Evolutionary conservation across 1,140 invertebrate species (phyloP).

Genomic region (Idris sp.): DNA sequence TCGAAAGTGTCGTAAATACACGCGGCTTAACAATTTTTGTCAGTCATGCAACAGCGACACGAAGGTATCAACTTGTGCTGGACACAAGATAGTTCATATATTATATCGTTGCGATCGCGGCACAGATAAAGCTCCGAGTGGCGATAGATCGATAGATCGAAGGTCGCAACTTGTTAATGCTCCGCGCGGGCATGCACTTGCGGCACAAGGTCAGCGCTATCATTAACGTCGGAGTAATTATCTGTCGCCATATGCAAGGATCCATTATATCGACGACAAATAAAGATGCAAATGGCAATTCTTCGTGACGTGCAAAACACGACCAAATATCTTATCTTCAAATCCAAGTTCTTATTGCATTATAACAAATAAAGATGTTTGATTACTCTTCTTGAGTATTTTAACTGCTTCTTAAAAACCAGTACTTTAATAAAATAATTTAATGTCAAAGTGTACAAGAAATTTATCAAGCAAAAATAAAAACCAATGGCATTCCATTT

Average conservation of each 20-base stretch:
- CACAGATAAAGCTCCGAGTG: slow-evolving; percentile 41
- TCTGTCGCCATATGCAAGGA: slow-evolving; percentile 49
- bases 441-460: too few species aligned
- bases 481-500: too few species aligned
- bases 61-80: slow-evolving; percentile 28
- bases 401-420: too few species aligned
- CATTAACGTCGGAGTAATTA: slow-evolving; percentile 62
- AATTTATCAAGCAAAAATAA: too few species aligned
- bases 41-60: slow-evolving; percentile 47
- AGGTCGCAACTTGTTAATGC: slow-evolving; percentile 65
- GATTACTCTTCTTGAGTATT: too few species aligned
- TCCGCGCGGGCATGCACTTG: slow-evolving; percentile 50
- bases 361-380: too few species aligned
- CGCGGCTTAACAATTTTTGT: slow-evolving; percentile 42
- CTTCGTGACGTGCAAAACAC: not conserved
- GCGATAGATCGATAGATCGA: slow-evolving; percentile 63
- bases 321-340: too few species aligned
- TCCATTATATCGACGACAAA: slow-evolving; percentile 58
- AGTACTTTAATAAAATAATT: too few species aligned
- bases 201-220: slow-evolving; percentile 55
- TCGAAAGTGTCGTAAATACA: slow-evolving; percentile 54
- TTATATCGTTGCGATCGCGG: slow-evolving; percentile 44
- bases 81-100: slow-evolving; percentile 35
- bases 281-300: slow-evolving; percentile 25
- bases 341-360: too few species aligned